A percentile compares a stretch with the other conserved stretches of the same genome.
These are phyloP conservation scores for Halocaridina rubra DNA, from an alignment of 2,888 invertebrate species.

Conservation along the genomic window DNA sequence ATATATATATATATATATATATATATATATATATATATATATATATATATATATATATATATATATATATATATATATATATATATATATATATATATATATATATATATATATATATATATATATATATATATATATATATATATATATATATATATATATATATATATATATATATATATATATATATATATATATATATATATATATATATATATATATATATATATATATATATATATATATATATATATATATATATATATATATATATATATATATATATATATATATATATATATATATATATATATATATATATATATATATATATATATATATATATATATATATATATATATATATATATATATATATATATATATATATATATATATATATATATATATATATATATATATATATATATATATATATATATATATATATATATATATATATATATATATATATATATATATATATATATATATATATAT, in stretches of 20 bases:
- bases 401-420: background rate
- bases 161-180: conserved; percentile 1
- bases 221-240: background rate
- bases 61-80: background rate
- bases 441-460: conserved; percentile 4
- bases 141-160: conserved; percentile 8
- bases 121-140: conserved; percentile 8
- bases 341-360: conserved; percentile 8
- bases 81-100: background rate
- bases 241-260: background rate
- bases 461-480: conserved; percentile 8
- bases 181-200: conserved; percentile 5
- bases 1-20: background rate
- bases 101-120: background rate
- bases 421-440: background rate
- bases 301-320: conserved; percentile 6
- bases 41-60: background rate
- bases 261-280: conserved; percentile 6
- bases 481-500: background rate
- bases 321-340: conserved; percentile 8
- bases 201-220: conserved; percentile 8
- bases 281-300: conserved; percentile 8
- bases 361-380: background rate
- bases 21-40: background rate
- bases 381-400: background rate